These are phyloP conservation scores for Orthonychiurus folsomi DNA, from an alignment of 2,888 invertebrate species.

Conservation along the genomic window DNA sequence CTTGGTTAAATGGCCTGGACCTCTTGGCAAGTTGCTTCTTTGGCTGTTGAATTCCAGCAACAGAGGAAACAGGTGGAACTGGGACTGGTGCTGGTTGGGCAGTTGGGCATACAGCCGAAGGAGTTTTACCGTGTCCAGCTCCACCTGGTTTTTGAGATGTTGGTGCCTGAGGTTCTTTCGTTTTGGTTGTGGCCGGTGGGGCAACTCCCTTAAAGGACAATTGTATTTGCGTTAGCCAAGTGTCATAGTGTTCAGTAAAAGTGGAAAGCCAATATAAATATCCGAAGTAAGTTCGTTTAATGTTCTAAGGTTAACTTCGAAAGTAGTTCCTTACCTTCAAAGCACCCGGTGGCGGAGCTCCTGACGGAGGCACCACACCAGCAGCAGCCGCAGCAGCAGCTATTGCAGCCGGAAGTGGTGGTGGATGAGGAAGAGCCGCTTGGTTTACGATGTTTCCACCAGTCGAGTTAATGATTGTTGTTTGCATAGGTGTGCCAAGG, in stretches of 20 bases:
- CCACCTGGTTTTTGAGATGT: neutral
- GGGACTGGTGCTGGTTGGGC: conserved; percentile 16
- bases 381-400: conserved; percentile 46
- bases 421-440: conserved; percentile 42
- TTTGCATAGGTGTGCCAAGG: conserved; percentile 40
- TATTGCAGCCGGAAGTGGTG: conserved; percentile 44
- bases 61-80: conserved; percentile 10
- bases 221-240: too few species aligned
- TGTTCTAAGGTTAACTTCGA: neutral
- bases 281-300: too few species aligned
- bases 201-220: neutral
- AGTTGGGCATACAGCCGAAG: neutral
- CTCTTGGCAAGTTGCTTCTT: conserved; percentile 38
- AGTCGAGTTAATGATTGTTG: conserved; percentile 35
- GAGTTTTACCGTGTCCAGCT: neutral
- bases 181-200: neutral
- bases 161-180: neutral
- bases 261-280: too few species aligned
- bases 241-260: too few species aligned
- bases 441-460: conserved; percentile 20
- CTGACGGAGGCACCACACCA: conserved; percentile 31
- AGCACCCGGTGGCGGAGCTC: conserved; percentile 25
- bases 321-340: conserved; percentile 10
- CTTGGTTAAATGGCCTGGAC: conserved; percentile 35
- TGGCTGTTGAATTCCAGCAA: conserved; percentile 17